Percentiles rank a stretch among this genome's conserved stretches.
phyloP scores from a whole-genome alignment of 2,888 invertebrate genomes.

The Clunio marinus region DNA sequence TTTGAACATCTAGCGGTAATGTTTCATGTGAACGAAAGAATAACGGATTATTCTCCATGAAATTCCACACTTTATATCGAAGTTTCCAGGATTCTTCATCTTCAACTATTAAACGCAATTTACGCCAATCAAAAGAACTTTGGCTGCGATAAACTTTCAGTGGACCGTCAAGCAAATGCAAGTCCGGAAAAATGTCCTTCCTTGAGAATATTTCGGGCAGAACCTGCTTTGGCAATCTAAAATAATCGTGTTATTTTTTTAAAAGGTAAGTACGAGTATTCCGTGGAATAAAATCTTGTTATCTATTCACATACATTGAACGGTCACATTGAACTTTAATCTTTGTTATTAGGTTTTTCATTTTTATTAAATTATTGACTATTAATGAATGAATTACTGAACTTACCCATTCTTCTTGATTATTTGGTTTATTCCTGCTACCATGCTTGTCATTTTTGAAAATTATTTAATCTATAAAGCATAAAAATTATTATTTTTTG shows the following conservation, averaged over 20 bases:
- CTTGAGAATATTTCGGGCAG: too few relatives aligned
- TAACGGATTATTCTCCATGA: slow-evolving; percentile 57
- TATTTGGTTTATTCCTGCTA: not conserved
- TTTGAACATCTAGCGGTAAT: slow-evolving; percentile 55
- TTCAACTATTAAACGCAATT: slow-evolving; percentile 55
- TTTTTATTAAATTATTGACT: too few relatives aligned
- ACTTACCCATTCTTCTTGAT: not conserved
- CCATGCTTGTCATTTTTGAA: not conserved
- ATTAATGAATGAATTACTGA: too few relatives aligned
- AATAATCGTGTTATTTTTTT: too few relatives aligned
- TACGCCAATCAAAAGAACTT: slow-evolving; percentile 66
- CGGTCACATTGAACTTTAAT: too few relatives aligned
- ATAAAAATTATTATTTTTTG: too few relatives aligned
- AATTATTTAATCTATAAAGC: not conserved
- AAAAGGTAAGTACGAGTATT: too few relatives aligned
- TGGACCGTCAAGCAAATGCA: slow-evolving; percentile 52
- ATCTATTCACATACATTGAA: too few relatives aligned
- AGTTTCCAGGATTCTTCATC: slow-evolving; percentile 54
- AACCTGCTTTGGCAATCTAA: too few relatives aligned
- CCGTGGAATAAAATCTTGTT: too few relatives aligned
- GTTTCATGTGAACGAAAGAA: slow-evolving; percentile 55
- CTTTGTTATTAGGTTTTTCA: too few relatives aligned
- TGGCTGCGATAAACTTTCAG: slow-evolving; percentile 60
- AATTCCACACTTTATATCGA: slow-evolving; percentile 57
- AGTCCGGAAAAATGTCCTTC: slow-evolving; percentile 27